These are phyloP conservation scores for Jacana jacana DNA, from an alignment of 2,113 vertebrate species.

Conservation along the genomic window DNA sequence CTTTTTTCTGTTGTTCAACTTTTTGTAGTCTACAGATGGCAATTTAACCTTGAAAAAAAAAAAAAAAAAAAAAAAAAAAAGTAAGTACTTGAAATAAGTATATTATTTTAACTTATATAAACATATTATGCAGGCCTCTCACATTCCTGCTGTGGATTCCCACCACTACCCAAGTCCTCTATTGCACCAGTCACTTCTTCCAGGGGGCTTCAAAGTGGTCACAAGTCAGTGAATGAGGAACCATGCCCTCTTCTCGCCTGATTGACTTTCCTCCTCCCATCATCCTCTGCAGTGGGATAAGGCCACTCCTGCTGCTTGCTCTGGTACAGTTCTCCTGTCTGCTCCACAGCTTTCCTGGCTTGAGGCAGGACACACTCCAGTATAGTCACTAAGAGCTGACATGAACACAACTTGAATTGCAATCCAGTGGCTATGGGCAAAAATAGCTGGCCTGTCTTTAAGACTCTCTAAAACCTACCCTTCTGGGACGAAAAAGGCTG, in stretches of 20 bases:
- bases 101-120: neutral
- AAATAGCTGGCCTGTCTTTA: neutral
- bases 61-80: neutral
- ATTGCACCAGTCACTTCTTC: neutral
- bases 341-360: neutral
- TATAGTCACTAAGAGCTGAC: neutral
- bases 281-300: neutral
- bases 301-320: neutral
- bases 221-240: neutral
- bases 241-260: neutral
- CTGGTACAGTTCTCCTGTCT: neutral
- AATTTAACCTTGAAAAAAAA: neutral
- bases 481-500: neutral
- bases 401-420: neutral
- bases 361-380: fast-evolving
- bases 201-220: neutral
- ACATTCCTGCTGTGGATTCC: neutral
- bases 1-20: neutral
- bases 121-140: neutral
- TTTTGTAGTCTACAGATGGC: neutral
- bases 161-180: neutral
- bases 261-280: neutral
- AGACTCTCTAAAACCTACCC: neutral
- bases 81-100: neutral
- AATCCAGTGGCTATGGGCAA: neutral